Base-by-base conservation (phyloP, 92 coral and sea anemone species). In the Metridium senile region DNA sequence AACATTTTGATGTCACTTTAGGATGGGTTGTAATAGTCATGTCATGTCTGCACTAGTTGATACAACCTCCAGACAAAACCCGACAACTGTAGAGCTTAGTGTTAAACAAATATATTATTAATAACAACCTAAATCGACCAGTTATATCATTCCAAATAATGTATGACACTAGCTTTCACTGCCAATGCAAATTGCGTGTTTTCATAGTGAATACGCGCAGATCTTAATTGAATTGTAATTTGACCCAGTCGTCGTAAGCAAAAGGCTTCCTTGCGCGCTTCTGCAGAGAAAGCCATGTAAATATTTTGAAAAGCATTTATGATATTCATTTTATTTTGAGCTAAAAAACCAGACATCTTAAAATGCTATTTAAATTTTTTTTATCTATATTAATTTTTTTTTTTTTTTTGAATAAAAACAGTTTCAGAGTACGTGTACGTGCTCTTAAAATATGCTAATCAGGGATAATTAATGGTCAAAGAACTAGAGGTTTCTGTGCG, bases 71-170 rank as follows among this genome's bases (percentile, higher is more conserved):
- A 39, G 8, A 39, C 49, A 13, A 4, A 39, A 39, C 6, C 13
- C 13, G 49, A 39, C 49, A 39, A 39, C 6, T 39, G 49, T 39
- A 6, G 6, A 39, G 49, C 49, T 13, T 39, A 39, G 13, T 16
- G 61, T 54, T 54, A 54, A 54, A 54, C 61, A 54, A 54, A 54
- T 54, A 54, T 54, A 21, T 54, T 21, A 54, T 54, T 39, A 39
- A 39, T 39, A 39, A 39, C 49, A 39, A 39, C 49, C 49, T 13
- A 4, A 45, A 54, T 16, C 61, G 61, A 54, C 61, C 61, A 54
- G 61, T 19, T 54, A 54, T 2, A 3, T 54, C 23, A 19, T 54
- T 20, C 6, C 8, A 39, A 39, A n/a, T n/a, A n/a, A n/a, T n/a
- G 49, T 13, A 6, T 39, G 49, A 39, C 49, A 6, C 49, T 39